Evolutionary conservation across 1,140 invertebrate species (phyloP), one percentile per base, ranked within the genome.

Genomic region (Brachionus sp.): DNA sequence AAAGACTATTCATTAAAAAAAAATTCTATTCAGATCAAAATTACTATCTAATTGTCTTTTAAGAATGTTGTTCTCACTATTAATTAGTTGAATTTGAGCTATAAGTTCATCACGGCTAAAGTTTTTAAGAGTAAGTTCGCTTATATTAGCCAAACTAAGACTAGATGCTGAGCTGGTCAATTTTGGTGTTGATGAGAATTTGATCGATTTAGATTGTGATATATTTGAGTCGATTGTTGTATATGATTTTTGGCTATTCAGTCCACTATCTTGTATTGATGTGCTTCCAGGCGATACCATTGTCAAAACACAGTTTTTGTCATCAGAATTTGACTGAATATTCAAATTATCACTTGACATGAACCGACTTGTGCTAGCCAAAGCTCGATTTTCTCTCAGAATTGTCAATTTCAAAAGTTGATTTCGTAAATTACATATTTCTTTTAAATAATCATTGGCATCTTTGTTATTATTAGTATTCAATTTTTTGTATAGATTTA

Each of bases 1-100:
- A 23, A 57, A 57, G n/a, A 39, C 1, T 66, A 23, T 29, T 29
- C 4, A 25, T 29, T 10, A 66, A 33, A 29, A 25, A 29, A 66
- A 66, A 66, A 6, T 66, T n/a, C n/a, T n/a, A 66, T 25, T 66
- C 13, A 68, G 13, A n/a, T 9, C 1, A 46, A 46, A 46, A 25
- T 75, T 46, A 75, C 70, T 75, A 12, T 75, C 70, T 25, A 75
- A 19, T 46, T 75, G 70, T 46, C 70, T 33, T n/a, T 75, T 75
- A n/a, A 75, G 3, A 29, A 75, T 75, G 3, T 10, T 44, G 25
- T 75, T 75, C 44, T 75, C 70, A 75, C 25, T 75, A 19, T 46
- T 75, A 12, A 50, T 46, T 46, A 50, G 37, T 39, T 75, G 70
- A 12, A 75, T 75, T 42, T 44, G 23, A 75, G 12, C 9, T 12